Conservation (phyloP, 2,797 vertebrate species). For the Rhabdophis nuchalis region DNA sequence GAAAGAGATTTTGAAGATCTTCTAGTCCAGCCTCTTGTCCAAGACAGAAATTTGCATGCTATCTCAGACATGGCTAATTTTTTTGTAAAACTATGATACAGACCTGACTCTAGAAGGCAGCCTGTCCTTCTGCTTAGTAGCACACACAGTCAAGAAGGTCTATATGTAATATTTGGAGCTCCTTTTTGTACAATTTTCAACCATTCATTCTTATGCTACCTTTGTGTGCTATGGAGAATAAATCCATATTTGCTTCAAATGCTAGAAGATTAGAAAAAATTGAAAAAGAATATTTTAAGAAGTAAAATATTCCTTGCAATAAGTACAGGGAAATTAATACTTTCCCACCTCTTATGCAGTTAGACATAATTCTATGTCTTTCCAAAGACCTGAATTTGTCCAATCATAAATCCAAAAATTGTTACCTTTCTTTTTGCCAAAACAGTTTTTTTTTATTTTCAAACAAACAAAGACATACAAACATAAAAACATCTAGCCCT, state of each 20-base stretch:
- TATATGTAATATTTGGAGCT: not conserved
- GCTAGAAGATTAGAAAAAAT: not conserved
- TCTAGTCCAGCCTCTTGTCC: not conserved
- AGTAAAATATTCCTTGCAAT: not conserved
- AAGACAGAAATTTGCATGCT: not conserved
- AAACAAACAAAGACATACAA: too few species aligned
- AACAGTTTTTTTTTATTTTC: too few species aligned
- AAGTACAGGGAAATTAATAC: not conserved
- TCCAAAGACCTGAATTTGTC: not conserved
- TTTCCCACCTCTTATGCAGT: not conserved
- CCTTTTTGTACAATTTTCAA: not conserved
- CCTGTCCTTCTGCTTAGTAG: not conserved
- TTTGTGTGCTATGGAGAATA: not conserved
- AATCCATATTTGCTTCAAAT: not conserved
- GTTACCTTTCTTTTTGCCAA: too few species aligned
- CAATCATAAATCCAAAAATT: not conserved
- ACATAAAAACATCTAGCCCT: too few species aligned
- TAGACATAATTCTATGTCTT: not conserved
- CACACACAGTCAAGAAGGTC: not conserved
- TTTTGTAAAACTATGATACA: not conserved
- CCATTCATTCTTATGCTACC: not conserved
- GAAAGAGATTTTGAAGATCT: not conserved
- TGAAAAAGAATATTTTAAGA: not conserved
- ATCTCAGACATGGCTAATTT: not conserved
- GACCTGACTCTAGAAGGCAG: not conserved